phyloP scores from a whole-genome alignment of 2,113 vertebrate genomes.

The Tichodroma muraria region DNA sequence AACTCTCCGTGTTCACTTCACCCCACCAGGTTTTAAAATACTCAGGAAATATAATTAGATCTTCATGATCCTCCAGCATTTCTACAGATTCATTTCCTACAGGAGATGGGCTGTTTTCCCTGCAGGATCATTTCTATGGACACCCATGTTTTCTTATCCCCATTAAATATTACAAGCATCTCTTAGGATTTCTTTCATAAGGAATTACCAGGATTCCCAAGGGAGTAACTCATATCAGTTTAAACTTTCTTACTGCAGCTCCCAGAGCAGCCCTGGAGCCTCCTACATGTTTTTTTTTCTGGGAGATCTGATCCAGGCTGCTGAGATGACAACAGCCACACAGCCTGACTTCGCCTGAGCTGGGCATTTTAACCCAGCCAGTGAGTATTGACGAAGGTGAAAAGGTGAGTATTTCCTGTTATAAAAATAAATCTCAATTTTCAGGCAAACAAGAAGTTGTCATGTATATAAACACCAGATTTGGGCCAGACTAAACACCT shows the following conservation, averaged over 20 bases:
- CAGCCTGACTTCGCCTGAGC: background rate
- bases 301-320: background rate
- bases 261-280: background rate
- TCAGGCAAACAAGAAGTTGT: background rate
- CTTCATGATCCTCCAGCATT: background rate
- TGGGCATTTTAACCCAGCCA: background rate
- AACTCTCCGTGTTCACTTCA: background rate
- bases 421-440: background rate
- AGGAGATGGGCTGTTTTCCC: background rate
- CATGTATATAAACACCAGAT: fast-evolving
- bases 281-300: fast-evolving
- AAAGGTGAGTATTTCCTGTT: background rate
- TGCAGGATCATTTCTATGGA: background rate
- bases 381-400: background rate
- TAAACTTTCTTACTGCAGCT: background rate
- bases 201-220: background rate
- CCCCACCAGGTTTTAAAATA: background rate
- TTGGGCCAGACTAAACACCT: background rate
- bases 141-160: background rate
- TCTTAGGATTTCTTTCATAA: background rate
- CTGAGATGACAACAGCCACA: background rate
- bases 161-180: background rate
- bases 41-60: background rate
- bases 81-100: background rate
- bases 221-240: background rate